Evolutionary conservation across 2,113 vertebrate species (phyloP).

Genomic region (Heloderma charlesbogerti): DNA sequence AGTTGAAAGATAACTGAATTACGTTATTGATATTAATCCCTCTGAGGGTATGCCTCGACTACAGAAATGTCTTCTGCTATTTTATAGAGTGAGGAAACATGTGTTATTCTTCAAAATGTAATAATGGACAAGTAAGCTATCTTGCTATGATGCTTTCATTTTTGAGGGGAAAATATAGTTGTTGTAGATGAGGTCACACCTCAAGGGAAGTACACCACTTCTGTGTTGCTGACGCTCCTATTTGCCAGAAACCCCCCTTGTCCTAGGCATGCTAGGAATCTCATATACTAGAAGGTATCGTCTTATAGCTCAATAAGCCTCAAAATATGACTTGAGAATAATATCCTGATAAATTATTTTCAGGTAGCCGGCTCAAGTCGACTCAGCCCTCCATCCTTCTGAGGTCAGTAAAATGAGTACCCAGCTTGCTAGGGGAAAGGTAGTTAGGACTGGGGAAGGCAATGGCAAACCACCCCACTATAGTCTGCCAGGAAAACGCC

Average conservation of each 20-base stretch:
- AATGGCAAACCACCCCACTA: no score
- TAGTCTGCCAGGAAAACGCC: no score
- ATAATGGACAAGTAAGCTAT: neutral
- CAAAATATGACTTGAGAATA: neutral
- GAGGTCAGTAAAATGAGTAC: no score
- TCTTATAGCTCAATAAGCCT: neutral
- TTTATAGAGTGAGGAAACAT: neutral
- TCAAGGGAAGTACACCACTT: neutral
- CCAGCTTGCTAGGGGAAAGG: no score
- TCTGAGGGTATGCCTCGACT: neutral
- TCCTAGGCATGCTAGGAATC: neutral
- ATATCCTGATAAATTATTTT: neutral
- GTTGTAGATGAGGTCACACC: neutral
- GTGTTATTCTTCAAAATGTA: neutral
- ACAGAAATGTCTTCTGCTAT: slow-evolving; percentile 9
- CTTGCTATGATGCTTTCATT: neutral
- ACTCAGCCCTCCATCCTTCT: no score
- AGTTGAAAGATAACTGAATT: slow-evolving; percentile 37
- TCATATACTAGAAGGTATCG: neutral
- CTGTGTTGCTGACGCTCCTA: neutral
- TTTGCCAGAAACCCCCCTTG: neutral
- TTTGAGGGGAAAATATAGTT: neutral
- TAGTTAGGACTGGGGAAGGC: no score
- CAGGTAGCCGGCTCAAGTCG: no score
- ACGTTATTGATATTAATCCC: slow-evolving; percentile 11